Percentiles rank a stretch among this genome's conserved stretches.
Evolutionary conservation across 1,140 invertebrate species (phyloP).

Genomic region (Diorhabda carinulata): DNA sequence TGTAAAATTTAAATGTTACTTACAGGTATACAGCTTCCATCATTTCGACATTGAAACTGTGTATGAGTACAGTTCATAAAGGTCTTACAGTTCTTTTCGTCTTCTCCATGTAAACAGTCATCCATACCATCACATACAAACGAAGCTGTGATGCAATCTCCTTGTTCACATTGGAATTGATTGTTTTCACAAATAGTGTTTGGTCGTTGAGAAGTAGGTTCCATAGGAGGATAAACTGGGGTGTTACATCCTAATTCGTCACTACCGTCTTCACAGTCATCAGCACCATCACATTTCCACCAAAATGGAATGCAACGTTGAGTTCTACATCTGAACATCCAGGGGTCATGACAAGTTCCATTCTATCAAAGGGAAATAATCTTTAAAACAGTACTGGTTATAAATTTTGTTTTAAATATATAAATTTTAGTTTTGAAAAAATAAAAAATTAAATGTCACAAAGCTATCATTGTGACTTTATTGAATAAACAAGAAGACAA

Average conservation of each 20-base stretch:
- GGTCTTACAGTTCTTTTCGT: conserved; percentile 50
- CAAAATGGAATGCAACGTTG: conserved; percentile 77
- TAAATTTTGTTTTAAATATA: no score
- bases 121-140: conserved; percentile 58
- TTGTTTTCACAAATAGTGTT: conserved; percentile 50
- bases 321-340: conserved; percentile 72
- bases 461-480: no score
- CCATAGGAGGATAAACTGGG: background rate
- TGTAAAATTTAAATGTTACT: conserved; percentile 7
- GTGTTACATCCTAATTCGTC: conserved; percentile 58
- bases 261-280: conserved; percentile 75
- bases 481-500: no score
- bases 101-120: conserved; percentile 58
- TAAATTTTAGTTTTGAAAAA: no score
- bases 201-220: conserved; percentile 4
- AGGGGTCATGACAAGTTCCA: conserved; percentile 59
- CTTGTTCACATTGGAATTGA: conserved; percentile 64
- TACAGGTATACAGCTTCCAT: conserved; percentile 65
- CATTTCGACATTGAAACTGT: conserved; percentile 67
- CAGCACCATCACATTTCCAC: conserved; percentile 66
- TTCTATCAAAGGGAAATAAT: conserved; percentile 25
- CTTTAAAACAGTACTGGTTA: no score
- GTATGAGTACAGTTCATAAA: conserved; percentile 46
- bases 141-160: conserved; percentile 51
- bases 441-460: no score